A percentile compares a stretch with the other conserved stretches of the same genome.
phyloP scores from a whole-genome alignment of 2,797 vertebrate species.

The Toxotes lorentzi region DNA sequence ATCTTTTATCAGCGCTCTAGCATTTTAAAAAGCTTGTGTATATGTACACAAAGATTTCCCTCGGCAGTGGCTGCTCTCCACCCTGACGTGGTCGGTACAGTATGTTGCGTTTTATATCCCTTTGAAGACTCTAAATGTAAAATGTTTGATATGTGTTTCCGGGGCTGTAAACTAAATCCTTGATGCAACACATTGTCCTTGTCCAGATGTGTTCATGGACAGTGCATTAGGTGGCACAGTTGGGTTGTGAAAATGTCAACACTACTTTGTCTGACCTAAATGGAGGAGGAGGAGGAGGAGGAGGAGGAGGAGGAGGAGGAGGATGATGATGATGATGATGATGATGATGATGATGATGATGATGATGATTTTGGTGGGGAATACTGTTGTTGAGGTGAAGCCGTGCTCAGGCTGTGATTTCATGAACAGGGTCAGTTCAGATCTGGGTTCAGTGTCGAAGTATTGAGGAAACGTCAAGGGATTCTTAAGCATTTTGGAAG shows the following conservation, averaged over 20 bases:
- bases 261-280: constrained; percentile 23
- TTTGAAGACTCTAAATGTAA: constrained; percentile 71
- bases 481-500: not conserved
- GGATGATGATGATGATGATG: too few species aligned
- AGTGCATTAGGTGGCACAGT: constrained; percentile 23
- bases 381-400: not conserved
- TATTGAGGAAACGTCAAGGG: not conserved
- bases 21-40: not conserved
- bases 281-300: too few species aligned
- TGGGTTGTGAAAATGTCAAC: constrained; percentile 25
- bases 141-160: constrained; percentile 71
- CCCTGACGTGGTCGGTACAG: constrained; percentile 21
- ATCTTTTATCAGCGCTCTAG: not conserved
- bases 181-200: constrained; percentile 60
- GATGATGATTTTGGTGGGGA: not conserved
- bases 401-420: constrained; percentile 5
- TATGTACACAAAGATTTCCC: not conserved
- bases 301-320: too few species aligned
- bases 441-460: not conserved
- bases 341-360: too few species aligned
- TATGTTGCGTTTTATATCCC: constrained; percentile 63
- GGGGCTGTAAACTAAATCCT: constrained; percentile 65
- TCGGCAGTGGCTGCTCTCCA: constrained; percentile 56
- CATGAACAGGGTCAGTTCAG: not conserved
- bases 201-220: constrained; percentile 52